These are phyloP conservation scores for Tupiocoris notatus DNA, from an alignment of 2,888 invertebrate species.

Conservation along the genomic window DNA sequence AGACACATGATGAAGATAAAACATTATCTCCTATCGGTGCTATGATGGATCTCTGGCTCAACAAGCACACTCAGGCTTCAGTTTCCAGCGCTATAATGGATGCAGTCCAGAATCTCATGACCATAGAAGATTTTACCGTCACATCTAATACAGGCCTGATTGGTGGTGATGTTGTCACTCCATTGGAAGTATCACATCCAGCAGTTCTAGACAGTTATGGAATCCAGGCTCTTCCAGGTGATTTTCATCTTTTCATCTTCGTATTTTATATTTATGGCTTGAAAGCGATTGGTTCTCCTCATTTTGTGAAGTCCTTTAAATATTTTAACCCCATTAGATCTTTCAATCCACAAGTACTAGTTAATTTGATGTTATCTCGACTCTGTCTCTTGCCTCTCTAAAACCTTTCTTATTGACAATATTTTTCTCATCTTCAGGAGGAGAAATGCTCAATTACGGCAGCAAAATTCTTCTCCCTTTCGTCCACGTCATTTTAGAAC, in stretches of 20 bases:
- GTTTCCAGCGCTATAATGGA: constrained; percentile 71
- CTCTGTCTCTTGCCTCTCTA: no score
- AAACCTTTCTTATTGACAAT: no score
- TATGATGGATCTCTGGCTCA: constrained; percentile 69
- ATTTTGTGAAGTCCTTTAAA: no score
- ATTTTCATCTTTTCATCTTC: no score
- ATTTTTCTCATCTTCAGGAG: no score
- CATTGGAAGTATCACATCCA: background rate
- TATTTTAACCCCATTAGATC: no score
- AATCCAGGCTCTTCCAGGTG: no score
- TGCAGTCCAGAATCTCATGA: constrained; percentile 72
- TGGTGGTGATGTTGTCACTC: constrained; percentile 53
- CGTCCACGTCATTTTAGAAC: constrained; percentile 67
- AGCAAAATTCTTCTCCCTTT: constrained; percentile 72
- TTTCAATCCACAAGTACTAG: no score
- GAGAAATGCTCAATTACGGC: constrained; percentile 59
- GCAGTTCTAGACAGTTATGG: no score
- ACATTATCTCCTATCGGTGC: constrained; percentile 63
- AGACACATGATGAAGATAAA: constrained; percentile 55
- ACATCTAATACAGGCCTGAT: constrained; percentile 13
- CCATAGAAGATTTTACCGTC: constrained; percentile 57
- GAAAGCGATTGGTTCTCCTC: no score
- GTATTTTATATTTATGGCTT: no score
- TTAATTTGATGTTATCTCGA: no score
- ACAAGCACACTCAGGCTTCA: constrained; percentile 64